phyloP scores from a whole-genome alignment of 2,888 invertebrate genomes.

The Micropterix aruncella region DNA sequence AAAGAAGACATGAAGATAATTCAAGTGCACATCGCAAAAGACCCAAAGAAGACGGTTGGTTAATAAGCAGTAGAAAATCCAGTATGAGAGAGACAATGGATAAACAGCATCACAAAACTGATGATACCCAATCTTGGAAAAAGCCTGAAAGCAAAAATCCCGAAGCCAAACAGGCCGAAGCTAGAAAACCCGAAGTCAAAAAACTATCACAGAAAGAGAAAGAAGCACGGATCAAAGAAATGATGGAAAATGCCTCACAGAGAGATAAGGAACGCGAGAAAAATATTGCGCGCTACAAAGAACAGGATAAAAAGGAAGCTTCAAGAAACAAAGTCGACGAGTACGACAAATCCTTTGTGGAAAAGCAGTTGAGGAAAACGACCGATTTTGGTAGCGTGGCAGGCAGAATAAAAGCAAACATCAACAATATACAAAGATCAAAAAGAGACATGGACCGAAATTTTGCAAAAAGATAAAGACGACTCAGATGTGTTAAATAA shows the following conservation, averaged over 20 bases:
- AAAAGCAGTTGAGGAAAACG: slow-evolving; percentile 48
- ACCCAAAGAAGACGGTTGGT: too few relatives aligned
- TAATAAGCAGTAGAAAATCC: too few relatives aligned
- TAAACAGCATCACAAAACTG: too few relatives aligned
- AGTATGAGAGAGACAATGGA: too few relatives aligned
- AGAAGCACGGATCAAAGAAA: slow-evolving; percentile 57
- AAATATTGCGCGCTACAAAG: slow-evolving; percentile 47
- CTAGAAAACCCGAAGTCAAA: slow-evolving; percentile 12
- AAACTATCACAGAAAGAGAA: slow-evolving; percentile 40
- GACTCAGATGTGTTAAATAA: too few relatives aligned
- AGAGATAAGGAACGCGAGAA: slow-evolving; percentile 50
- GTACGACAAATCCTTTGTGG: slow-evolving; percentile 37
- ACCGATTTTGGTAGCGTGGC: slow-evolving; percentile 61
- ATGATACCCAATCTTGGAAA: background rate
- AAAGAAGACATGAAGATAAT: too few relatives aligned
- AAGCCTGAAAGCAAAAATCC: slow-evolving; percentile 2
- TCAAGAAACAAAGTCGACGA: slow-evolving; percentile 26
- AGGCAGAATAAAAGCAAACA: slow-evolving; percentile 72
- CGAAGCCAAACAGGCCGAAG: slow-evolving; percentile 8
- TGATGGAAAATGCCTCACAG: slow-evolving; percentile 69
- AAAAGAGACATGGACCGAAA: slow-evolving; percentile 67
- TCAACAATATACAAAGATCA: slow-evolving; percentile 79
- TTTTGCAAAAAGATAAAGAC: slow-evolving; percentile 61
- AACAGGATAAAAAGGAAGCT: slow-evolving; percentile 36
- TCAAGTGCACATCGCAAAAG: too few relatives aligned